Evolutionary conservation across 1,140 invertebrate genomes (phyloP).

Genomic region (Aphaenogaster floridana): DNA sequence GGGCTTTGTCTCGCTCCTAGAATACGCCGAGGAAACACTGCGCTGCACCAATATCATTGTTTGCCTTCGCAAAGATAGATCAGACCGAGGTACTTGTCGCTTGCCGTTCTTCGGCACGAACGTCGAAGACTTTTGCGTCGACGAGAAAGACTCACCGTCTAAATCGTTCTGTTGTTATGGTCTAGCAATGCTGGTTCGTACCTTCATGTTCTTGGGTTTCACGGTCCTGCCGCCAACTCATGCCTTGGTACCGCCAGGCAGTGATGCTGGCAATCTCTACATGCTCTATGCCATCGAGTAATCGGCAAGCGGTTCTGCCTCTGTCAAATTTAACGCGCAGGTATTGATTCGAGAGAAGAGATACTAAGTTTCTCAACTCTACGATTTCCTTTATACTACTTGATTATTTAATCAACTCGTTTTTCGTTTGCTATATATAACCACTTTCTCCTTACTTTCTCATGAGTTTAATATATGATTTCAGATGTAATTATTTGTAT

Average conservation of each 20-base stretch:
- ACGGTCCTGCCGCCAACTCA: constrained; percentile 94
- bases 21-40: constrained; percentile 98
- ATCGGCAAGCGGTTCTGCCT: constrained; percentile 80
- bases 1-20: constrained; percentile 96
- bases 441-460: constrained; percentile 41
- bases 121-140: constrained; percentile 55
- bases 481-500: constrained; percentile 62
- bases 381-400: constrained; percentile 21
- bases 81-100: constrained; percentile 90
- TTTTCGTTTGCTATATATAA: constrained; percentile 13
- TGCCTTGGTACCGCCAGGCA: constrained; percentile 90
- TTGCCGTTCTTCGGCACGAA: constrained; percentile 70
- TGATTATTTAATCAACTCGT: constrained; percentile 32
- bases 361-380: constrained; percentile 32
- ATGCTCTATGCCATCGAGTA: constrained; percentile 94
- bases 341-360: constrained; percentile 66
- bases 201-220: constrained; percentile 99
- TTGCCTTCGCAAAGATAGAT: constrained; percentile 94
- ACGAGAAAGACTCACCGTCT: constrained; percentile 61
- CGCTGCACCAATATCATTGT: constrained; percentile 93
- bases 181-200: constrained; percentile 94
- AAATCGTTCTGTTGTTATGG: constrained; percentile 80
- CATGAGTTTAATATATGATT: constrained; percentile 56
- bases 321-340: constrained; percentile 84
- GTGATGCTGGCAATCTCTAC: constrained; percentile 91